Evolutionary conservation across 2,797 vertebrate genomes (phyloP).

Genomic region (Platyrinchus mystaceus): DNA sequence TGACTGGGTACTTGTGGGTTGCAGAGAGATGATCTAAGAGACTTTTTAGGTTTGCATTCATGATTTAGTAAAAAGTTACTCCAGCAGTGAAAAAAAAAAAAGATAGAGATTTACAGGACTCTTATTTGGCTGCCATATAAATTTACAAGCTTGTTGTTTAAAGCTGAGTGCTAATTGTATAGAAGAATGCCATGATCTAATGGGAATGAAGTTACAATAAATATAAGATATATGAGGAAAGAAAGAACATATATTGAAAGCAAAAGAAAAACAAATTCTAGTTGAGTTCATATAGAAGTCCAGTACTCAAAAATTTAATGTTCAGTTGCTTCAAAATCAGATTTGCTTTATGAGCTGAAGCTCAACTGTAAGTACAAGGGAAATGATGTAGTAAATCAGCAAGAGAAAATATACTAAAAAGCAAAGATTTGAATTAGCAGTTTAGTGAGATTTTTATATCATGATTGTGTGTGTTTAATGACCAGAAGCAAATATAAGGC

Average conservation of each 20-base stretch:
- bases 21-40: background rate
- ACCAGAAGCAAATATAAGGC: slow-evolving; percentile 7
- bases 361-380: background rate
- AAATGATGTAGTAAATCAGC: background rate
- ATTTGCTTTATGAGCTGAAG: slow-evolving; percentile 1
- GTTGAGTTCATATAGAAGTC: background rate
- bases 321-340: background rate
- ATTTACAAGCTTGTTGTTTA: slow-evolving; percentile 3
- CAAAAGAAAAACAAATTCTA: background rate
- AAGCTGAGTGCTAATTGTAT: background rate
- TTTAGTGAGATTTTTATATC: background rate
- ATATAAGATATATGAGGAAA: background rate
- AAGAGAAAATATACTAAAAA: background rate
- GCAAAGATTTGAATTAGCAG: background rate
- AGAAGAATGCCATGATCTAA: slow-evolving; percentile 36
- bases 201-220: slow-evolving; percentile 6
- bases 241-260: background rate
- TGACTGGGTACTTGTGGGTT: background rate
- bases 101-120: background rate
- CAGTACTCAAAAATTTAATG: background rate
- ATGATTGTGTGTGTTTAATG: background rate
- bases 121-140: background rate
- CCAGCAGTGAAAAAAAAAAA: background rate
- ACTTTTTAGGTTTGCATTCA: background rate
- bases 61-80: background rate